Evolutionary conservation across 2,113 vertebrate genomes (phyloP), one percentile per base, ranked within the genome.

Genomic region (Heterotilapia buettikoferi): DNA sequence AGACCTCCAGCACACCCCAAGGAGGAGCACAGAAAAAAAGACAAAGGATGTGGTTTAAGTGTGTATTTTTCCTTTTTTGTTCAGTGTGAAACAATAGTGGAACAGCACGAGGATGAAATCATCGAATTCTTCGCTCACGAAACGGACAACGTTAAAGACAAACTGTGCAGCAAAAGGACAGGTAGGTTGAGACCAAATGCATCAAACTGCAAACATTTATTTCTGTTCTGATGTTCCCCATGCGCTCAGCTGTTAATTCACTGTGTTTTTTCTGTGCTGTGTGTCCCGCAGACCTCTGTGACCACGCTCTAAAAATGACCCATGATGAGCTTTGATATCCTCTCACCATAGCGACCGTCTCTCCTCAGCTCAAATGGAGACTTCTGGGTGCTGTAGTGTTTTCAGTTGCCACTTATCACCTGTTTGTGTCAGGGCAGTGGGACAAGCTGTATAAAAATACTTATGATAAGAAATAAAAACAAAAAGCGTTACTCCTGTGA

Each of bases 41-140:
- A 9, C 3, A 6, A n/a, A 78, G n/a, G 63, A 14, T 45, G 38
- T 19, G 7, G 31, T 63, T 2, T 78, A 21, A 88, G 4, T 2
- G 1, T 85, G 29, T 18, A 24, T 87, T 53, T 54, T 73, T 2
- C 11, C 10, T 76, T 19, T 19, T 54, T n/a, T 90, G 78, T 79
- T 19, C 95, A 99, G 98, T 99, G 98, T 40, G 98, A 99, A 94
- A 97, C 97, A 18, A 99, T 99, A 16, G 98, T 97, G 0, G 98
- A 99, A 91, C 98, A 99, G 24, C 95, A 99, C 1, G 98, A 99
- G 94, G 98, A 99, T 1, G 98, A 99, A 82, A 96, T 99, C 33
- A 97, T 99, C 4, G 98, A 99, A 85, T 98, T 99, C 79, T 98
- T 99, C 2, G 96, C 98, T 33, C 98, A 97, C 5, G 97, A 99